Base-by-base conservation (phyloP, 2,113 vertebrate genomes). In the Anguilla japonica region DNA sequence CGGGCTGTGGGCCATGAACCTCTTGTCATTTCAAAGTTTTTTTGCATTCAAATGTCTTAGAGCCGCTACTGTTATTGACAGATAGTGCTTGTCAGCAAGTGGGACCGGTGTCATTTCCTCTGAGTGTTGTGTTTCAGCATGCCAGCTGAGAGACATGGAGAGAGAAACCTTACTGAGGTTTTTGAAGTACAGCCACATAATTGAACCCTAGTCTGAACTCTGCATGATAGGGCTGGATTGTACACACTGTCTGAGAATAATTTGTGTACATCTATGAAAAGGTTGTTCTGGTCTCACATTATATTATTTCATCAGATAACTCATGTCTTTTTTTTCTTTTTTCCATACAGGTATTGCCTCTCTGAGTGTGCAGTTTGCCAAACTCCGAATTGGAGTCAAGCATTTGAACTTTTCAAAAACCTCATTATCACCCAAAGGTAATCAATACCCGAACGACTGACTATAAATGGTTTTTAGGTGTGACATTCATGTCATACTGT, bases 381-480 rank as follows among this genome's bases (percentile, higher is more conserved):
- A 99, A 96, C 97, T 98, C 90, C 95, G 95, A 78, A 96, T 96
- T 91, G 98, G 98, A 91, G 93, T 99, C 89, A 98, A 97, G 84
- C 96, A 99, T 95, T 95, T 99, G 93, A 99, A 98, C 93, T 96
- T 99, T 89, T 99, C 98, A 56, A 98, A 96, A 96, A 98, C 97
- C 94, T 99, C 98, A 90, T 89, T 99, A 89, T 98, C 98, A 90
- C 97, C 98, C 92, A 99, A 99, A 98, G 98, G 98, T 99, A 96
- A 63, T 63, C 84, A 34, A 7, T 81, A 8, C 50, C 11, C 43
- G 9, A 1, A 22, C 18, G 20, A 5, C 2, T 13, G 18, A 60
- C 63, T 71, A 3, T 7, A 16, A 71, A 3, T 14, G 26, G 8
- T 34, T 34, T 53, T 9, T 13, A 63, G 4, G 20, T 63, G 60